These are phyloP conservation scores for Lota lota DNA, from an alignment of 2,113 vertebrate genomes.

Conservation along the genomic window DNA sequence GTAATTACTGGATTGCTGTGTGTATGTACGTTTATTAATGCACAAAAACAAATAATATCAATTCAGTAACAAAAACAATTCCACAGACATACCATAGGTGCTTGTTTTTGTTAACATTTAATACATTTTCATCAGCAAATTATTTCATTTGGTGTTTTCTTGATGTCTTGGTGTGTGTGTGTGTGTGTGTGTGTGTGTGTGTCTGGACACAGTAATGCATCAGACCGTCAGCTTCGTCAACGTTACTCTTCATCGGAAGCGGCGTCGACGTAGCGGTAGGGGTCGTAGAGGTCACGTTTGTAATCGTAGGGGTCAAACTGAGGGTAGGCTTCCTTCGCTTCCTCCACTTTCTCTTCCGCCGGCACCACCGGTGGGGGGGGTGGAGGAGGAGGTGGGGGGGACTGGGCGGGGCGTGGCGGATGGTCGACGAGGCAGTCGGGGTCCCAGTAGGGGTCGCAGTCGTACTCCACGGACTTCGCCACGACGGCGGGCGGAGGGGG, in stretches of 20 bases:
- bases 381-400: conserved; percentile 5
- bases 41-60: too few relatives aligned
- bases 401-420: conserved; percentile 42
- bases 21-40: too few relatives aligned
- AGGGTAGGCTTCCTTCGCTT: conserved; percentile 24
- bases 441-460: conserved; percentile 74
- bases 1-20: too few relatives aligned
- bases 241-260: conserved; percentile 40
- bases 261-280: conserved; percentile 44
- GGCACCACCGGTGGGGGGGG: conserved; percentile 27
- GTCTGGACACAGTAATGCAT: conserved; percentile 26
- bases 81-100: background rate
- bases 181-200: background rate
- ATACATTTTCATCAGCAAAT: background rate
- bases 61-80: too few relatives aligned
- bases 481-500: conserved; percentile 15
- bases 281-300: conserved; percentile 63
- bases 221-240: conserved; percentile 22
- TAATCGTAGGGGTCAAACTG: conserved; percentile 63
- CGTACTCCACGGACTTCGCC: conserved; percentile 62
- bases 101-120: background rate
- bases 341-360: conserved; percentile 30
- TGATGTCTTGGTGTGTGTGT: too few relatives aligned
- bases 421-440: conserved; percentile 71
- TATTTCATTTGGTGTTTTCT: background rate